Evolutionary conservation across 2,888 invertebrate genomes (phyloP), one percentile per base, ranked within the genome.

Genomic region (Xylophagus ater): DNA sequence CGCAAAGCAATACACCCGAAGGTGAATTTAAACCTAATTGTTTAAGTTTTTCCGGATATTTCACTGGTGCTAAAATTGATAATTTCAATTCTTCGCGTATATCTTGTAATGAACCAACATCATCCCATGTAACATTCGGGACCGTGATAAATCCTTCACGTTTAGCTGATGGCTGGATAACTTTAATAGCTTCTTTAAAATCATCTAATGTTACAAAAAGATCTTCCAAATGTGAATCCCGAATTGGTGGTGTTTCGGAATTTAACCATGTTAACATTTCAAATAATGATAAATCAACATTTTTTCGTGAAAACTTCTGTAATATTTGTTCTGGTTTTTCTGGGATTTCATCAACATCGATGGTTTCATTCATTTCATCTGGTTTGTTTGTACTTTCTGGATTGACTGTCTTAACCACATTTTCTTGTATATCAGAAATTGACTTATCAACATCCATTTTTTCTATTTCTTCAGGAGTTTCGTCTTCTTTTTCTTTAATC

Each of bases 71-170:
- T 64, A 94, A 66, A 47, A 98, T 92, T 30, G 90, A 82, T 64
- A 90, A 70, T 59, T 92, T 83, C 23, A 98, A 68, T 55, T 94
- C 90, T 55, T 89, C 81, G 37, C 94, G 72, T 30, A 98, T 83
- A 56, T 85, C 78, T 35, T 73, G 73, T 35, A 98, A 64, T 1
- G 96, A 94, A 0, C 98, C 98, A 48, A 98, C 78, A 68, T 98
- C 93, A 25, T 88, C 79, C 97, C 97, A 98, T 2, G 89, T 88
- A 1, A 90, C 89, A 68, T 93, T 90, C 3, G 98, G 97, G 10
- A 98, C 90, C 1, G 94, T 94, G 2, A 89, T 88, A 65, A 98
- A 96, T 34, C 97, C 97, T 70, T 98, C 97, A 49, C 96, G 72
- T 54, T 93, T 94, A 0, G 93, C 84, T 35, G 90, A 89, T 0